These are phyloP conservation scores for Heteropelma amictum DNA, from an alignment of 2,888 invertebrate species.

Conservation along the genomic window DNA sequence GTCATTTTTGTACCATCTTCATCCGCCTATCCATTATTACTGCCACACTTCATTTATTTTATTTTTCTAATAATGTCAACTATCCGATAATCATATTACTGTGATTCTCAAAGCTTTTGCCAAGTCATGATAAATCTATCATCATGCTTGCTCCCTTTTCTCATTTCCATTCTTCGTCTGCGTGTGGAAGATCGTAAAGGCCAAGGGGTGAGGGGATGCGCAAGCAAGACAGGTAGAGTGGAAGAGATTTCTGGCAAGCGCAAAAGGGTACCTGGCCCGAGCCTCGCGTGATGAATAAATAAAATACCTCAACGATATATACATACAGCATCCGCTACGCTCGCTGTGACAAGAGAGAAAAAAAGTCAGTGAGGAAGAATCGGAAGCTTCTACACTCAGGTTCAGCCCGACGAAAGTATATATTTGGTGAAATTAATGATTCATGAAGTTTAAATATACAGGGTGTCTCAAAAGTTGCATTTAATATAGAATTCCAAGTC, in stretches of 20 bases:
- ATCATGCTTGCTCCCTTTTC: not conserved
- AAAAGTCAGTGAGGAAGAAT: not conserved
- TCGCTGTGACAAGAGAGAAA: not conserved
- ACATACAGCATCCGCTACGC: not conserved
- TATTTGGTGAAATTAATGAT: conserved; percentile 38
- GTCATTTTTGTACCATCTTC: too few relatives aligned
- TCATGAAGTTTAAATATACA: conserved; percentile 36
- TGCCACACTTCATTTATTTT: too few relatives aligned
- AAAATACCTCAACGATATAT: conserved; percentile 24
- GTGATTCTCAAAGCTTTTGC: too few relatives aligned
- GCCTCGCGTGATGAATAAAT: conserved; percentile 53
- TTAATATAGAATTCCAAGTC: too few relatives aligned
- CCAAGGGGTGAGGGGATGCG: not conserved
- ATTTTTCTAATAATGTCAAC: too few relatives aligned
- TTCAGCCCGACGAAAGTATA: too few relatives aligned
- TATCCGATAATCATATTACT: too few relatives aligned
- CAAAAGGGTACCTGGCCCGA: conserved; percentile 30
- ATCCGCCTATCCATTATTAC: too few relatives aligned
- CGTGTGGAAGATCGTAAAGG: not conserved
- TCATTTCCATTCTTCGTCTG: not conserved
- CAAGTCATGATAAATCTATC: too few relatives aligned
- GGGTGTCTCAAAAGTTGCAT: too few relatives aligned
- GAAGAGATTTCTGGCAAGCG: conserved; percentile 39
- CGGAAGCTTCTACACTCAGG: too few relatives aligned
- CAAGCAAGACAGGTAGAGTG: not conserved